Evolutionary conservation across 1,140 invertebrate species (phyloP), one percentile per base, ranked within the genome.

Genomic region (Metaphire vulgaris): DNA sequence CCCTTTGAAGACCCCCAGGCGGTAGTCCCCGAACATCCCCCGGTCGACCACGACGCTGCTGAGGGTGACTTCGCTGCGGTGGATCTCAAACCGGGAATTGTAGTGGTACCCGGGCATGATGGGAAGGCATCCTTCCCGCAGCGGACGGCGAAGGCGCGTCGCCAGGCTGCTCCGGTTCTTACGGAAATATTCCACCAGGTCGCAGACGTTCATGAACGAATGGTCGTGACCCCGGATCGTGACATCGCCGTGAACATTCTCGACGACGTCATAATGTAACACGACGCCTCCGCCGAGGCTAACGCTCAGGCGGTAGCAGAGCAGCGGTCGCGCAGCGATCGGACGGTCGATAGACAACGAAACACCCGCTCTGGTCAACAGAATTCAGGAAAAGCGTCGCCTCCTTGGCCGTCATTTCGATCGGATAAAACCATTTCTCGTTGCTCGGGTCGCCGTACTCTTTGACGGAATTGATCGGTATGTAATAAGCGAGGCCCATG

Each of bases 31-130:
- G 30, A 70, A 78, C 32, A 41, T 70, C 1, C 77, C 74, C n/a
- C 33, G n/a, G 30, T 66, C 69, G 32, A 78, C 74, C 30, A 78
- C 74, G 30, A 76, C 66, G 15, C 73, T 66, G 29, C 28, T 74
- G 15, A 78, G 69, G 26, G 29, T 30, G 67, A 78, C 33, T 6
- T 33, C 29, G 15, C 33, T 56, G 30, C 74, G 64, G 33, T 41
- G 31, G 16, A 78, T 64, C 69, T 78, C 77, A 29, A 41, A 75
- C 66, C 41, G 30, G 26, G 33, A 15, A 31, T 64, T 26, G 64
- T 78, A 78, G 64, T 78, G 77, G 74, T 78, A 75, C 2, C 77
- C 77, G 26, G 77, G 77, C 1, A 33, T 78, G 1, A 78, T 70
- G 1, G 73, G 74, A 26, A 78, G 21, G 30, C 64, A 34, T 14